Base-by-base conservation (phyloP, 2,888 invertebrate genomes). In the Mystacides longicornis region DNA sequence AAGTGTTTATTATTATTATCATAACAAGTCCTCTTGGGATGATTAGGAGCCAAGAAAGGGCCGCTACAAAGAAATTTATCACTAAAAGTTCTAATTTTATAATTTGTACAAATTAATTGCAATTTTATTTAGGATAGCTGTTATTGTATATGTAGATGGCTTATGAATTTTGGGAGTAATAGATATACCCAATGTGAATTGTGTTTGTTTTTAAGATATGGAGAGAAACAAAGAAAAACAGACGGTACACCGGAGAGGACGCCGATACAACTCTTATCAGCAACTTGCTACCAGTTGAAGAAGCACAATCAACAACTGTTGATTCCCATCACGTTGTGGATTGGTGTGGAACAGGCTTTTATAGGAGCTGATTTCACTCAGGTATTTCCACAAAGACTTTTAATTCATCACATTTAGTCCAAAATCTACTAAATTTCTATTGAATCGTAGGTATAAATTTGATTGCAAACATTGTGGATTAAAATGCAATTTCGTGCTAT, bases 281-380 rank as follows among this genome's bases (percentile, higher is more conserved):
- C 93, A 16, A 96, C 97, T 1, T 87, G 90, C 58, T 87, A 87
- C 68, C 96, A 97, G 68, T 77, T 94, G 67, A 89, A 88, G 71
- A 89, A 94, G 69, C 90, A 89, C 0, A 89, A 93, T 68, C 95
- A 96, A 67, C 87, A 95, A 65, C 78, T 97, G 4, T 81, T 98
- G 31, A 93, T 97, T 61, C 96, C 96, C 1, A 86, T 98, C 60
- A 98, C 97, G 0, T 77, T 98, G 51, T 98, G 93, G 86, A 94
- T 95, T 65, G 97, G 97, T 55, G 89, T 98, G 83, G 96, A 97
- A 69, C 97, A 97, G 69, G 97, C 95, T 0, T 97, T 95, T 73
- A 90, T 95, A 64, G 90, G 92, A 18, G 95, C 94, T 60, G 91
- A 92, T 65, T 92, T 88, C 68, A 92, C 91, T 4, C 87, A 87